Conservation (phyloP, 2,797 vertebrate species). For the Danio albolineatus region DNA sequence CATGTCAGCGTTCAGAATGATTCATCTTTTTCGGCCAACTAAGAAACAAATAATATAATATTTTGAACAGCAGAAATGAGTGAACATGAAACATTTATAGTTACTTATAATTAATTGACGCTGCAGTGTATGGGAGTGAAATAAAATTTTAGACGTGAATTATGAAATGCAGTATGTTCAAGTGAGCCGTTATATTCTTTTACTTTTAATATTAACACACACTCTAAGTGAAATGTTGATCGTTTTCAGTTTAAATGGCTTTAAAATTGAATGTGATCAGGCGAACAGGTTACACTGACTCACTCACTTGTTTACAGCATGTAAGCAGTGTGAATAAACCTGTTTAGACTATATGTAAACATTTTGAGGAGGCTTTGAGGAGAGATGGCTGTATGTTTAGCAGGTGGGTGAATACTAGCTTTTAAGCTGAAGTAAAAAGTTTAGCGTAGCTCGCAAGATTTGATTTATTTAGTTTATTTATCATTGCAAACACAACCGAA, state of each 20-base stretch:
- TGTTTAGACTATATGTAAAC: constrained; percentile 27
- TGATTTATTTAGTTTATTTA: constrained; percentile 38
- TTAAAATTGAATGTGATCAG: constrained; percentile 17
- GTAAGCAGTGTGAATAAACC: constrained; percentile 20
- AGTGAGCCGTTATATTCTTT: background rate
- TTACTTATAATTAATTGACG: too few relatives aligned
- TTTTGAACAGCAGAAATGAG: too few relatives aligned
- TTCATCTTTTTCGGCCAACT: too few relatives aligned
- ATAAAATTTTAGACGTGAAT: too few relatives aligned
- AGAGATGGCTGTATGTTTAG: constrained; percentile 36
- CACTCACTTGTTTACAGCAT: constrained; percentile 23
- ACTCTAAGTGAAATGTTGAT: constrained; percentile 13
- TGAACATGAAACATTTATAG: too few relatives aligned
- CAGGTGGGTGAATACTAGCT: constrained; percentile 10
- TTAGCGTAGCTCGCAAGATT: background rate
- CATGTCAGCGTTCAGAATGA: too few relatives aligned
- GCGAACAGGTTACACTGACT: background rate
- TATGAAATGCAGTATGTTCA: too few relatives aligned
- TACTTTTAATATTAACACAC: constrained; percentile 17
- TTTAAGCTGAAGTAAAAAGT: constrained; percentile 1
- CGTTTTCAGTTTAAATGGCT: constrained; percentile 6
- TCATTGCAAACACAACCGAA: constrained; percentile 25
- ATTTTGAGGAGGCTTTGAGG: background rate
- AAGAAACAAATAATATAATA: too few relatives aligned
- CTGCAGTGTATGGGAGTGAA: too few relatives aligned